Evolutionary conservation across 2,888 invertebrate genomes (phyloP).

Genomic region (Zygothrica quintamaculata): DNA sequence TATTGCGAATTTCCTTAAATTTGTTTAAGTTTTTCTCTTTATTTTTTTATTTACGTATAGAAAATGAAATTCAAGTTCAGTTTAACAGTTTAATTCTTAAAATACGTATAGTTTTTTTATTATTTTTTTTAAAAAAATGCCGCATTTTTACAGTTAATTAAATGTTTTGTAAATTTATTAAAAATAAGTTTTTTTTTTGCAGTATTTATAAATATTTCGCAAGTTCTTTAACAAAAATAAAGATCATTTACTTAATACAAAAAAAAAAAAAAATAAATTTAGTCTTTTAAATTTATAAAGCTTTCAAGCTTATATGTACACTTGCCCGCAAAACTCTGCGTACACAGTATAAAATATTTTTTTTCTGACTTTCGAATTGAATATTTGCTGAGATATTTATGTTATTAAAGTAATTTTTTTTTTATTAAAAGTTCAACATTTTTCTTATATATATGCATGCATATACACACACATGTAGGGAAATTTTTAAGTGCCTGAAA

Average conservation of each 20-base stretch:
- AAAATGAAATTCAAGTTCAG: slow-evolving; percentile 27
- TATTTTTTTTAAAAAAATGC: slow-evolving; percentile 13
- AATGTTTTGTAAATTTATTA: slow-evolving; percentile 46
- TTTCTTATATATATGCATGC: too few relatives aligned
- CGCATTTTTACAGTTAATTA: slow-evolving; percentile 65
- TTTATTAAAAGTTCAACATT: too few relatives aligned
- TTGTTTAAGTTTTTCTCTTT: slow-evolving; percentile 24
- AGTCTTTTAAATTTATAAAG: too few relatives aligned
- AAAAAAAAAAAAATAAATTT: not conserved
- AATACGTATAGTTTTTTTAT: too few relatives aligned
- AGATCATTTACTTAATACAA: slow-evolving; percentile 11
- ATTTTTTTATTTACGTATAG: slow-evolving; percentile 17
- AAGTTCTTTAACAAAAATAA: slow-evolving; percentile 49
- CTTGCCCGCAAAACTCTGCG: too few relatives aligned
- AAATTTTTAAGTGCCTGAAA: too few relatives aligned
- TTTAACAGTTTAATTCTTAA: slow-evolving; percentile 33
- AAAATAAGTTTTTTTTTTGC: slow-evolving; percentile 51
- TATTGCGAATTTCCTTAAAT: slow-evolving; percentile 20
- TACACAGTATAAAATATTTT: too few relatives aligned
- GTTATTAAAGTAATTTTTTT: too few relatives aligned
- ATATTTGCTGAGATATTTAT: too few relatives aligned
- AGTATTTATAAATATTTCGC: slow-evolving; percentile 65
- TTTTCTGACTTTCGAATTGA: not conserved
- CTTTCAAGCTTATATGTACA: too few relatives aligned
- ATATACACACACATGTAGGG: too few relatives aligned